Percentiles rank a stretch among this genome's conserved stretches.
Evolutionary conservation across 2,113 vertebrate species (phyloP).

Genomic region (Stomatorhinus ivindoensis): DNA sequence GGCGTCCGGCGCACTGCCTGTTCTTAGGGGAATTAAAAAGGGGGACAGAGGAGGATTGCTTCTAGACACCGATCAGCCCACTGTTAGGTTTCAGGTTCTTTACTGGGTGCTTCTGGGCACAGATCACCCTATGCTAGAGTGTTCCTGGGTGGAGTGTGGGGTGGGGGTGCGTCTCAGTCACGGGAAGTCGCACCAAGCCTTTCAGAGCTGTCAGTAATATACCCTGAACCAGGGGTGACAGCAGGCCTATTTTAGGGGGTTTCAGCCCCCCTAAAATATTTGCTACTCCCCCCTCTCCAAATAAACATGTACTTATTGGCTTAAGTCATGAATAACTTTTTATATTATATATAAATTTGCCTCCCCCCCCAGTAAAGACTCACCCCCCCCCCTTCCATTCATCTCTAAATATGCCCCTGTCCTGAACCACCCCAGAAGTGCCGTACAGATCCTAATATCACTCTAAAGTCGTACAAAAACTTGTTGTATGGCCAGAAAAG

Average conservation of each 20-base stretch:
- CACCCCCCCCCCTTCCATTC: too few species aligned
- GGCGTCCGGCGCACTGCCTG: constrained; percentile 48
- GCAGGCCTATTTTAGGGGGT: too few species aligned
- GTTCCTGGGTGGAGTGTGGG: background rate
- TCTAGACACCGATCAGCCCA: constrained; percentile 64
- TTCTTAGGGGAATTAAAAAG: constrained; percentile 70
- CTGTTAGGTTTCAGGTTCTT: constrained; percentile 59
- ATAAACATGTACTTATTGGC: too few species aligned
- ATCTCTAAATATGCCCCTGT: too few species aligned
- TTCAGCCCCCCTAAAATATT: too few species aligned
- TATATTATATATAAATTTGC: too few species aligned
- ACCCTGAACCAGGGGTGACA: background rate
- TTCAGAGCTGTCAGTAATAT: background rate
- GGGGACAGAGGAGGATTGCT: constrained; percentile 66
- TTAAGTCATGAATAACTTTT: too few species aligned
- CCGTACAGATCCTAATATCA: background rate
- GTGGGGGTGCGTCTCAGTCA: background rate
- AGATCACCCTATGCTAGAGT: constrained; percentile 15
- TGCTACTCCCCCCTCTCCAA: too few species aligned
- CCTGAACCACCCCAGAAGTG: background rate
- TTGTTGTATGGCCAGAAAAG: background rate
- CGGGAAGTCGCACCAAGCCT: background rate
- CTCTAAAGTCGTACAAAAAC: background rate
- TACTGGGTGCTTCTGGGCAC: constrained; percentile 21
- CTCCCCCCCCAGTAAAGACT: too few species aligned